Percentiles rank a stretch among this genome's conserved stretches.
phyloP scores from a whole-genome alignment of 2,113 vertebrate species.

The Vanacampus margaritifer region DNA sequence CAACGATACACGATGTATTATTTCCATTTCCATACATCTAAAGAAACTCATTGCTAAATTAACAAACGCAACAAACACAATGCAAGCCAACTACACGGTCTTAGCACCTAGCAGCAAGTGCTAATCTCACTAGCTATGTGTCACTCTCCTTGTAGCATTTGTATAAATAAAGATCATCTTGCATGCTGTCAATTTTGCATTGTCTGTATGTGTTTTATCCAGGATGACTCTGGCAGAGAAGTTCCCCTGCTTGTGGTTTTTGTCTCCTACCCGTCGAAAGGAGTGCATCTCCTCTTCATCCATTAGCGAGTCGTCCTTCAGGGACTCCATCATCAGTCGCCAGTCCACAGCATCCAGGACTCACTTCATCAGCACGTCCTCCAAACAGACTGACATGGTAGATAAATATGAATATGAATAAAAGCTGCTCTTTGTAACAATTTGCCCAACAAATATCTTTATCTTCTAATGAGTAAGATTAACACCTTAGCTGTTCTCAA shows the following conservation, averaged over 20 bases:
- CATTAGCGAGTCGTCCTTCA: slow-evolving; percentile 76
- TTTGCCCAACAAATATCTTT: no score
- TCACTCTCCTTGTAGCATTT: background rate
- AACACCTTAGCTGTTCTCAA: no score
- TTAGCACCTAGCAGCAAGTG: no score
- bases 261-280: slow-evolving; percentile 73
- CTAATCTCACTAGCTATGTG: no score
- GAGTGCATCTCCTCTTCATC: slow-evolving; percentile 64
- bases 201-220: background rate
- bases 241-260: slow-evolving; percentile 77
- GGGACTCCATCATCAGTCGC: slow-evolving; percentile 65
- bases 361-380: slow-evolving; percentile 43
- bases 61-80: no score
- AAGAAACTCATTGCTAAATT: no score
- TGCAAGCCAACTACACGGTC: no score
- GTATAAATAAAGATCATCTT: background rate
- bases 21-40: no score
- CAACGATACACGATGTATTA: no score
- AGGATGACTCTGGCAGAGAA: slow-evolving; percentile 85
- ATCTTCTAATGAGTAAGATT: no score
- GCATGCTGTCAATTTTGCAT: background rate
- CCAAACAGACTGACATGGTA: slow-evolving; percentile 46
- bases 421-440: background rate
- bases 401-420: background rate
- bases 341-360: slow-evolving; percentile 60